phyloP scores from a whole-genome alignment of 2,797 vertebrate genomes.

The Acrocephalus scirpaceus region DNA sequence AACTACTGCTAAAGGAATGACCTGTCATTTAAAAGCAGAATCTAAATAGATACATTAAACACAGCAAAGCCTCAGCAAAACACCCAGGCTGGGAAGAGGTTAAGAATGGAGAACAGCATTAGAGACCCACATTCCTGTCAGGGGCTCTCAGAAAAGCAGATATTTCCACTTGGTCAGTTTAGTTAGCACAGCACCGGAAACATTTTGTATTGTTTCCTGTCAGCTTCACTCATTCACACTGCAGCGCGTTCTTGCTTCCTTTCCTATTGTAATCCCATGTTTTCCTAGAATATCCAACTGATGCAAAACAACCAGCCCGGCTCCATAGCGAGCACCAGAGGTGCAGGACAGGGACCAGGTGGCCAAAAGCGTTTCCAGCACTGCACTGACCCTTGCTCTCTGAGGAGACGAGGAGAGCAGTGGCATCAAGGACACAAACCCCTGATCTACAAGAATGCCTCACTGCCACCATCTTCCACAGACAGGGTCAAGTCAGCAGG shows the following conservation, averaged over 20 bases:
- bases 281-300: not conserved
- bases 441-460: not conserved
- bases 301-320: not conserved
- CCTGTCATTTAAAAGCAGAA: not conserved
- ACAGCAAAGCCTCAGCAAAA: not conserved
- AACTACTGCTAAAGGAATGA: not conserved
- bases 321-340: not conserved
- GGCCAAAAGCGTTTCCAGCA: not conserved
- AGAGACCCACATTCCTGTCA: not conserved
- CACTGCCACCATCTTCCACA: not conserved
- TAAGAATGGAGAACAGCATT: not conserved
- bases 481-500: not conserved
- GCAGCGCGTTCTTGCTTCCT: not conserved
- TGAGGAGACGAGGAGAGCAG: rapidly evolving
- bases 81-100: not conserved
- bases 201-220: not conserved
- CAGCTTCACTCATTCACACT: not conserved
- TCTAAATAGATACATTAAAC: not conserved
- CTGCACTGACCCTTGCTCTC: not conserved
- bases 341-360: rapidly evolving
- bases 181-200: not conserved
- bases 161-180: not conserved
- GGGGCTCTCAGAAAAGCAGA: not conserved
- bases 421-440: not conserved
- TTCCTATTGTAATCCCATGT: not conserved